Evolutionary conservation across 2,113 vertebrate species (phyloP).

Genomic region (Patagioenas fasciata): DNA sequence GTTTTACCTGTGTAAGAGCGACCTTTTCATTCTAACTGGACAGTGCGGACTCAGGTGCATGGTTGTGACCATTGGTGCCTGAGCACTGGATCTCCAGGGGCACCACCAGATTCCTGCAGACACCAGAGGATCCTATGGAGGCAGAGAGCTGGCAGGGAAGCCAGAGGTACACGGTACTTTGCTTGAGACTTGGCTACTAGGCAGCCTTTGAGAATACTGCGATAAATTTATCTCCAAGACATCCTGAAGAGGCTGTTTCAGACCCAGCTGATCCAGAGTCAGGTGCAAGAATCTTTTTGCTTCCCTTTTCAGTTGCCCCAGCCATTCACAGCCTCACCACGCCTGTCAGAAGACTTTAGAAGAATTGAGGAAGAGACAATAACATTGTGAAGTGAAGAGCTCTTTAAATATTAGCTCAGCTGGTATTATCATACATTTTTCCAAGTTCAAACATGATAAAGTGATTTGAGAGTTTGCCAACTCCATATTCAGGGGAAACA

Average conservation of each 20-base stretch:
- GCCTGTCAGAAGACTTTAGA: neutral
- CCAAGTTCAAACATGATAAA: conserved; percentile 72
- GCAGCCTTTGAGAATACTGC: neutral
- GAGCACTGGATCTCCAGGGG: neutral
- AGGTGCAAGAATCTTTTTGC: neutral
- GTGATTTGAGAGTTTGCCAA: conserved; percentile 72
- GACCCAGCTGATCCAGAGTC: neutral
- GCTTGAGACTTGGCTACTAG: neutral
- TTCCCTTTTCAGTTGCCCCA: neutral
- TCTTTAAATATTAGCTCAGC: conserved; percentile 73
- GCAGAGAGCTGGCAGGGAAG: neutral
- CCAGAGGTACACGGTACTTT: neutral
- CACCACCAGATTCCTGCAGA: neutral
- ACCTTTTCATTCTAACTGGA: neutral
- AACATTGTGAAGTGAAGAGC: conserved; percentile 26
- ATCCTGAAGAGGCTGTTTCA: neutral
- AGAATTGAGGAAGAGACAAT: conserved; percentile 4
- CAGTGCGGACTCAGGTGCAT: rapidly evolving
- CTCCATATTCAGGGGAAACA: conserved; percentile 63
- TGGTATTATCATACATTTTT: conserved; percentile 61
- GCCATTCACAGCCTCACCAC: neutral
- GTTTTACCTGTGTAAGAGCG: too few relatives aligned
- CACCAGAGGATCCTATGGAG: neutral
- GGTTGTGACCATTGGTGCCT: rapidly evolving
- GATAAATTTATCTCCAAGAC: neutral